Conservation (phyloP, 2,113 vertebrate species). For the Sylvia atricapilla region DNA sequence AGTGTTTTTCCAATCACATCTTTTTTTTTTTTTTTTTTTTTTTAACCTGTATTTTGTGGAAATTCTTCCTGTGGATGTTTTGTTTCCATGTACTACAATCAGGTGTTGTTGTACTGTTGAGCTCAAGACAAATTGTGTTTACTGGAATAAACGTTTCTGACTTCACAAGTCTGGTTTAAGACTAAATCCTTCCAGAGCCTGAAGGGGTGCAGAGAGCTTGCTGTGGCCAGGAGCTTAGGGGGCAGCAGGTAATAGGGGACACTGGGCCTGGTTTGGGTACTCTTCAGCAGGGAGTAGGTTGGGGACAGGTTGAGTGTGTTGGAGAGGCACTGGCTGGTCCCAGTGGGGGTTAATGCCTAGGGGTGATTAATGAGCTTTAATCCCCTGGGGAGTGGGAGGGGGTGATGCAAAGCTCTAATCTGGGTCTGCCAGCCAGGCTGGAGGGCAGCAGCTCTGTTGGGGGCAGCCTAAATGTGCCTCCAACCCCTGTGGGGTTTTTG, state of each 20-base stretch:
- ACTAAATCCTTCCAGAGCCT: not conserved
- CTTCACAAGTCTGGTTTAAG: not conserved
- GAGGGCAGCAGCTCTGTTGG: not conserved
- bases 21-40: not conserved
- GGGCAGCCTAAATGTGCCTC: not conserved
- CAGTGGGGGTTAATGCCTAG: not conserved
- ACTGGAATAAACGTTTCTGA: constrained; percentile 61
- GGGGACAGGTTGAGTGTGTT: not conserved
- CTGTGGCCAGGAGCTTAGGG: not conserved
- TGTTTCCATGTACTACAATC: constrained; percentile 21
- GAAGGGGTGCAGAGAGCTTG: accelerated
- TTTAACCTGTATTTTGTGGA: constrained; percentile 12
- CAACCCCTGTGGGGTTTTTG: accelerated
- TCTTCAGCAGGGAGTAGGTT: not conserved
- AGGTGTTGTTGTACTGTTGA: constrained; percentile 30
- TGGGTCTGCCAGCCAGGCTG: not conserved
- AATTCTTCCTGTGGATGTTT: constrained; percentile 54
- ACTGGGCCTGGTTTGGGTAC: not conserved
- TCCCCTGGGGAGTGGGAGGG: not conserved
- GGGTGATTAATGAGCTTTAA: constrained; percentile 39
- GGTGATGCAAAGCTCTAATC: not conserved
- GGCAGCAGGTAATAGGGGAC: not conserved
- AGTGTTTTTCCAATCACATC: constrained; percentile 36
- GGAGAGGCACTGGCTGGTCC: not conserved
- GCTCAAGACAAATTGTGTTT: constrained; percentile 60